phyloP scores from a whole-genome alignment of 2,888 invertebrate genomes.

The Cephonodes hylas region DNA sequence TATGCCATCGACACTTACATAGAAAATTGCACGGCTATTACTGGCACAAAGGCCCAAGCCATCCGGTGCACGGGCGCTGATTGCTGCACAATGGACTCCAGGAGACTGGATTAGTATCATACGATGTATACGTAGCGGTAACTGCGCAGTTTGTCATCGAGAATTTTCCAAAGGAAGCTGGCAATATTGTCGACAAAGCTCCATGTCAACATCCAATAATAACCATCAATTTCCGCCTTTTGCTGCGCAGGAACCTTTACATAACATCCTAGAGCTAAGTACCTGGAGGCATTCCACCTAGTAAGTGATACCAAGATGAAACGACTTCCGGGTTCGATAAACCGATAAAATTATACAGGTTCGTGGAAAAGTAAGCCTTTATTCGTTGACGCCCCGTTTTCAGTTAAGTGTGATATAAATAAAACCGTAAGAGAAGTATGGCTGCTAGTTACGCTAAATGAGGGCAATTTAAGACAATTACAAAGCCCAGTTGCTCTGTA shows the following conservation, averaged over 20 bases:
- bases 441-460: too few species aligned
- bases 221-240: not conserved
- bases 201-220: not conserved
- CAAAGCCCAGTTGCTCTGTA: not conserved
- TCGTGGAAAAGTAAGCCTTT: not conserved
- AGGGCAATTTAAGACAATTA: too few species aligned
- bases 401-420: too few species aligned
- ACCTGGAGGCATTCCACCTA: not conserved
- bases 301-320: not conserved
- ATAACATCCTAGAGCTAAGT: not conserved
- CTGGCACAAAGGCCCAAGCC: constrained; percentile 52
- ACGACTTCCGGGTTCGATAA: not conserved
- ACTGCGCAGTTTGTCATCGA: not conserved
- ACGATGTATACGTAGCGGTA: not conserved
- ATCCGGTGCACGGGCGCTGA: constrained; percentile 43
- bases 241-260: not conserved
- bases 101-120: not conserved
- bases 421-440: too few species aligned
- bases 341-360: not conserved
- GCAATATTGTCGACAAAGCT: not conserved
- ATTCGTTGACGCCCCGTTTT: too few species aligned
- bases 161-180: not conserved
- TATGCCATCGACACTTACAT: constrained; percentile 20
- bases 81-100: constrained; percentile 53
- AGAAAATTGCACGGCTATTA: constrained; percentile 20